Evolutionary conservation across 2,113 vertebrate species (phyloP), one percentile per base, ranked within the genome.

Genomic region (Sciurus niger): DNA sequence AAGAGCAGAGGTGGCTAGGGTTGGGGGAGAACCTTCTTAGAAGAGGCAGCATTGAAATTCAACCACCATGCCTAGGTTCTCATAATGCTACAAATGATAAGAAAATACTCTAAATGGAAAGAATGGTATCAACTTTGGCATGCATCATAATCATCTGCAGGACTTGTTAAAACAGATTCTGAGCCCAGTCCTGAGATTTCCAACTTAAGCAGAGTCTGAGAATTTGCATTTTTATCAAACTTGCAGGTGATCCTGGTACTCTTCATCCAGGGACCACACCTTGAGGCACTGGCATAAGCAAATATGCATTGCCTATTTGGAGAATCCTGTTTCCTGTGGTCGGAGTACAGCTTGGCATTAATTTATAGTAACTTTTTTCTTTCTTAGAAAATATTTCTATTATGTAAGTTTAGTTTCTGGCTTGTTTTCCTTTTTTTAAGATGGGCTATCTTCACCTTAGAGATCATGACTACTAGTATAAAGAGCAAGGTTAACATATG

Each of bases 381-480:
- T 58, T 2, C 16, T 58, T 30, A 28, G 32, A 87, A 40, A 74
- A 37, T 40, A 12, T 83, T 83, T 77, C 28, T 8, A 60, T 43
- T 83, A 63, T 16, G 63, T 60, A 63, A 63, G 9, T 63, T 63
- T 10, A 28, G 24, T 63, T 63, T 63, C 25, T 63, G 24, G 24
- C 37, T 79, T 72, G 25, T 53, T 87, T 73, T 60, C 51, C 14
- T 43, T 72, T 74, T 40, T 89, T 84, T 68, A 25, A 68, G 73
- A 12, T 79, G 18, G n/a, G 17, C 25, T 80, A 80, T 9, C 80
- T 25, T 65, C 55, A 85, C 16, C 37, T 80, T 14, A 96, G 74
- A 79, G 46, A 70, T 43, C 65, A 90, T 43, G 63, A 89, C 79
- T 80, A 79, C 34, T 51, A 58, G 20, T 28, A 93, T 85, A 95